These are phyloP conservation scores for Seladonia tumulorum DNA, from an alignment of 2,888 invertebrate genomes.

Conservation along the genomic window DNA sequence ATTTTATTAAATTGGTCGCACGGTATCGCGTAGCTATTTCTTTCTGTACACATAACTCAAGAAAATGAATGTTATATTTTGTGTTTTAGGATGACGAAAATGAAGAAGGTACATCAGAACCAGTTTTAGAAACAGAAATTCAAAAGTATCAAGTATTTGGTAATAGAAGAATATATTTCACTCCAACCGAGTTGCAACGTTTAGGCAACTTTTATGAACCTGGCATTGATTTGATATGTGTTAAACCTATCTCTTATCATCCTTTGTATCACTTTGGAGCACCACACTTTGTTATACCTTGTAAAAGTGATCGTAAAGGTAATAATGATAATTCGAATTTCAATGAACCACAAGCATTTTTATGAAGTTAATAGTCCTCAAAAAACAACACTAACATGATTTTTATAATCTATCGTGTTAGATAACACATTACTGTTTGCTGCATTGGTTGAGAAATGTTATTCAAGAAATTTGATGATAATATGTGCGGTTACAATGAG, in stretches of 20 bases:
- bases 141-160: constrained; percentile 46
- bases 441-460: constrained; percentile 47
- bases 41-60: neutral
- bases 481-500: constrained; percentile 42
- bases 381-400: neutral
- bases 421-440: constrained; percentile 50
- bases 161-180: constrained; percentile 54
- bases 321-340: constrained; percentile 1
- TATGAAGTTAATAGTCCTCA: neutral
- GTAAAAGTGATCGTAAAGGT: constrained; percentile 48
- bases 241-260: constrained; percentile 54
- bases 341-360: neutral
- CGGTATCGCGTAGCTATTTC: too few species aligned
- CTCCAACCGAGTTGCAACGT: constrained; percentile 45
- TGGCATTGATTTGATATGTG: constrained; percentile 67
- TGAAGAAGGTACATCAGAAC: neutral
- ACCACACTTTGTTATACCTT: constrained; percentile 54
- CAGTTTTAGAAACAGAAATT: constrained; percentile 34
- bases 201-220: constrained; percentile 21
- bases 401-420: constrained; percentile 7
- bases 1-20: neutral
- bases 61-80: neutral
- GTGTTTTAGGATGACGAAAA: neutral
- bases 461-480: constrained; percentile 47
- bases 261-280: constrained; percentile 55